A percentile compares a stretch with the other conserved stretches of the same genome.
Evolutionary conservation across 2,113 vertebrate species (phyloP).

Genomic region (Canis aureus): DNA sequence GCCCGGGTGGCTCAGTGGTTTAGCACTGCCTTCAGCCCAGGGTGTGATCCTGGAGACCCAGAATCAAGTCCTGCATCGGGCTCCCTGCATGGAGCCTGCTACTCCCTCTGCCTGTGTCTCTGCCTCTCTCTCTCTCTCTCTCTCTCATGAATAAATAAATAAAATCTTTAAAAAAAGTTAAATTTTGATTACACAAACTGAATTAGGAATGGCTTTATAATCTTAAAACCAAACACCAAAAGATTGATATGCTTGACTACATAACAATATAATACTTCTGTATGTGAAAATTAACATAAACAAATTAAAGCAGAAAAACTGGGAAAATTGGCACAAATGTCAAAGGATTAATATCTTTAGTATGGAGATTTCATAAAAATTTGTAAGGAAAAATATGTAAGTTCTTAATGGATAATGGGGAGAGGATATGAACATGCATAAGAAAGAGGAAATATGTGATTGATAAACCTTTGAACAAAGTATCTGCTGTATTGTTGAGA

Average conservation of each 20-base stretch:
- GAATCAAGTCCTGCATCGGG: too few relatives aligned
- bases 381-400: not conserved
- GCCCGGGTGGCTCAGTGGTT: too few relatives aligned
- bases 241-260: constrained; percentile 46
- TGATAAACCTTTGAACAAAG: constrained; percentile 35
- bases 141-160: too few relatives aligned
- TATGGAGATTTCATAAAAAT: constrained; percentile 41
- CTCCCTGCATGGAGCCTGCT: too few relatives aligned
- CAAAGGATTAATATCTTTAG: constrained; percentile 48
- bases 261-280: constrained; percentile 48
- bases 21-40: too few relatives aligned
- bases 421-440: not conserved
- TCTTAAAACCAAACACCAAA: constrained; percentile 53
- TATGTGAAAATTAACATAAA: constrained; percentile 55
- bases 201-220: constrained; percentile 63
- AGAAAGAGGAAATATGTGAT: constrained; percentile 18
- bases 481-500: constrained; percentile 31
- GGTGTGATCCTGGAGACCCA: too few relatives aligned
- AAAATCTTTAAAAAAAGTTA: not conserved
- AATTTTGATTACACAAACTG: constrained; percentile 65
- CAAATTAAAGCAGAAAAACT: constrained; percentile 60
- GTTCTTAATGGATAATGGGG: not conserved
- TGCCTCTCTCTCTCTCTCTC: too few relatives aligned
- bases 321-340: constrained; percentile 48
- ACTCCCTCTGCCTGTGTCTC: too few relatives aligned